Evolutionary conservation across 2,113 vertebrate genomes (phyloP).

Genomic region (Microcebus lehilahytsara): DNA sequence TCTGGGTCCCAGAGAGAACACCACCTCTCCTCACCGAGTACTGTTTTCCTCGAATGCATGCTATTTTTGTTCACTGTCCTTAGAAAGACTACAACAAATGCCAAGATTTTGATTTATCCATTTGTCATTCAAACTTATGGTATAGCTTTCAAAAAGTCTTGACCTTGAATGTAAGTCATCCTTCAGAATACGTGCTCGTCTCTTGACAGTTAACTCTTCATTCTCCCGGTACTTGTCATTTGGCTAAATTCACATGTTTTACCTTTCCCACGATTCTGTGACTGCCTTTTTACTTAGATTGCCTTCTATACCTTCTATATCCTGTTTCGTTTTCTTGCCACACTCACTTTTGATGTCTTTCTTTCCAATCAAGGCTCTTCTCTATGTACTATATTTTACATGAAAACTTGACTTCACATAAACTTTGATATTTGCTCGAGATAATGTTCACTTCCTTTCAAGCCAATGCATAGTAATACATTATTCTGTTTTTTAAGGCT

Average conservation of each 20-base stretch:
- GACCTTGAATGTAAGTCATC: not conserved
- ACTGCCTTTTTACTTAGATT: not conserved
- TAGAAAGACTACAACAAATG: slow-evolving; percentile 16
- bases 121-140: not conserved
- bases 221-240: not conserved
- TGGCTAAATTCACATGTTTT: not conserved
- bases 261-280: not conserved
- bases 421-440: not conserved
- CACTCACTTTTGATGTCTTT: not conserved
- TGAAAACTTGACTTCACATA: not conserved
- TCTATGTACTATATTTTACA: not conserved
- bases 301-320: not conserved
- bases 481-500: not conserved
- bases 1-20: slow-evolving; percentile 37
- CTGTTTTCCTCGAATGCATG: not conserved
- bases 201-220: too few species aligned
- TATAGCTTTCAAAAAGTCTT: not conserved
- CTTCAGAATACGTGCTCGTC: not conserved
- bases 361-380: not conserved
- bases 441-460: not conserved
- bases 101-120: not conserved
- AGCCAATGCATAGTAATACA: not conserved
- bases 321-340: not conserved
- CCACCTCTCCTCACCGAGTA: not conserved
- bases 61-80: slow-evolving; percentile 12